Evolutionary conservation across 2,797 vertebrate species (phyloP).

Genomic region (Gobionotothen gibberifrons): DNA sequence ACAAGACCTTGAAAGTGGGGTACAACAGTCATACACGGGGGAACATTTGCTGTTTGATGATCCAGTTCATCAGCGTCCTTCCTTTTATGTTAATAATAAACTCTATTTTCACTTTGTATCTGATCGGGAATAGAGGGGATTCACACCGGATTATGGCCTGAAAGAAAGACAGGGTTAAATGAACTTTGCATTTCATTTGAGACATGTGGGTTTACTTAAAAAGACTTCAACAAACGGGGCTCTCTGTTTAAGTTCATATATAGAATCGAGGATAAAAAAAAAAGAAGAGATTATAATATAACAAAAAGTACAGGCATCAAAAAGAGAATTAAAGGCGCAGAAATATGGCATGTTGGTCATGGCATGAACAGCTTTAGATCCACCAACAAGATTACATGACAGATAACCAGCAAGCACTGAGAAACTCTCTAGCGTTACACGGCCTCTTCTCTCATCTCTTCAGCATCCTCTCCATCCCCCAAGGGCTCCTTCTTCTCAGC

Average conservation of each 20-base stretch:
- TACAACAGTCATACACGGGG: slow-evolving; percentile 29
- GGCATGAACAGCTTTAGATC: slow-evolving; percentile 62
- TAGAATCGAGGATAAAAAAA: slow-evolving; percentile 20
- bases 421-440: slow-evolving; percentile 52
- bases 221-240: slow-evolving; percentile 3
- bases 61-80: slow-evolving; percentile 15
- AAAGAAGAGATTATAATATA: slow-evolving; percentile 30
- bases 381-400: slow-evolving; percentile 67
- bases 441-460: slow-evolving; percentile 51
- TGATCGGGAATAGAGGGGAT: slow-evolving; percentile 11
- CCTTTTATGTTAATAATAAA: slow-evolving; percentile 16
- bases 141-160: slow-evolving; percentile 10
- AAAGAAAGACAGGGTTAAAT: slow-evolving; percentile 40
- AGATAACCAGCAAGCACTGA: slow-evolving; percentile 67
- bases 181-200: slow-evolving; percentile 11
- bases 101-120: slow-evolving; percentile 29
- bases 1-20: slow-evolving; percentile 12
- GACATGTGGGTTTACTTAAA: slow-evolving; percentile 12
- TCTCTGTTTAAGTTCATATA: slow-evolving; percentile 29
- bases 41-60: slow-evolving; percentile 19
- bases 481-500: slow-evolving; percentile 73
- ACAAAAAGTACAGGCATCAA: slow-evolving; percentile 56
- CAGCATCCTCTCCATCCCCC: slow-evolving; percentile 78
- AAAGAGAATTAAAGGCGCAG: slow-evolving; percentile 51
- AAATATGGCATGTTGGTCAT: slow-evolving; percentile 63